Evolutionary conservation across 2,888 invertebrate genomes (phyloP).

Genomic region (Leptogaster cylindrica): DNA sequence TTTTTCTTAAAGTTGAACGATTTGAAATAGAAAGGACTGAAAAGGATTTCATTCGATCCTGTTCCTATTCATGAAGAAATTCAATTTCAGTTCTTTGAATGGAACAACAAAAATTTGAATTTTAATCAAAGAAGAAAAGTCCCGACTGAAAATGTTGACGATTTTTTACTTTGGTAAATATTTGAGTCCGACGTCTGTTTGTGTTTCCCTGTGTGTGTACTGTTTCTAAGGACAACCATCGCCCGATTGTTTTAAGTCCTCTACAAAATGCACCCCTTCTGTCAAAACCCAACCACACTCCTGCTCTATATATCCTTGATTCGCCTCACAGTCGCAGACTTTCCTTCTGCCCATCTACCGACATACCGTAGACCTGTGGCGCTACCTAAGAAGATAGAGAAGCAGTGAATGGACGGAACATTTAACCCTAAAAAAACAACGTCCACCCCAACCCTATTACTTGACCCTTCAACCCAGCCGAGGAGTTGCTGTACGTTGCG

Average conservation of each 20-base stretch:
- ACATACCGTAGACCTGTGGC: constrained; percentile 28
- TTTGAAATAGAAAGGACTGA: neutral
- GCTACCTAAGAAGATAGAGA: constrained; percentile 27
- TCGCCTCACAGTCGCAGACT: too few species aligned
- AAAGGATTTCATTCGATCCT: neutral
- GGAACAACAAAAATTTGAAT: constrained; percentile 27
- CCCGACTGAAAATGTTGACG: neutral
- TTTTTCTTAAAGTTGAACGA: constrained; percentile 10
- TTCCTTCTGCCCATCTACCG: too few species aligned
- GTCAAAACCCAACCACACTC: too few species aligned
- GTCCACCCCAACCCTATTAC: constrained; percentile 41
- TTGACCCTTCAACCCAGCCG: constrained; percentile 45
- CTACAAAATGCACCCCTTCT: constrained; percentile 31
- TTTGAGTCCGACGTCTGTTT: too few species aligned
- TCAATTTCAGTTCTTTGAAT: constrained; percentile 27
- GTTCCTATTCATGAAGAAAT: constrained; percentile 6
- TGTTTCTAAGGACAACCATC: too few species aligned
- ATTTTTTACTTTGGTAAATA: neutral
- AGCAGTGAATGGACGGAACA: constrained; percentile 38
- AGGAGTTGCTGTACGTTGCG: constrained; percentile 37
- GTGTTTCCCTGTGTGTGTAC: too few species aligned
- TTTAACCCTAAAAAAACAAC: constrained; percentile 45
- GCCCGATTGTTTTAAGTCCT: constrained; percentile 31
- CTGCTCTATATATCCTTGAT: too few species aligned
- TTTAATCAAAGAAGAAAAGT: constrained; percentile 8